Conservation (phyloP, 2,888 invertebrate species). For the Oscheius sp. region DNA sequence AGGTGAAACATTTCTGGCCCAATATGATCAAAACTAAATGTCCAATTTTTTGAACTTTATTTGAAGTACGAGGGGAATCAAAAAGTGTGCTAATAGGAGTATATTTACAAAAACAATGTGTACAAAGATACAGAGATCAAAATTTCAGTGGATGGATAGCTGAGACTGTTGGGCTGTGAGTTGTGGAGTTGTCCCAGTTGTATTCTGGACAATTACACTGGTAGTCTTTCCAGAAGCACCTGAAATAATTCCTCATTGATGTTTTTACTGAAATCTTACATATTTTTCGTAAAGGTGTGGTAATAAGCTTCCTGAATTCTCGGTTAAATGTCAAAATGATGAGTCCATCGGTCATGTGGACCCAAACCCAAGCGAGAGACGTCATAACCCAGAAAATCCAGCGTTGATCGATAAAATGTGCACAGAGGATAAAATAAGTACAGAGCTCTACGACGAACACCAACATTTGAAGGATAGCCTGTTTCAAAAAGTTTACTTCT, state of each 20-base stretch:
- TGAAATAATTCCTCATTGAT: too few species aligned
- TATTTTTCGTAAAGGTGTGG: background rate
- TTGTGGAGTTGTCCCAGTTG: too few species aligned
- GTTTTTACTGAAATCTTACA: background rate
- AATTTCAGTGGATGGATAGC: too few species aligned
- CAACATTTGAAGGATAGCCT: conserved; percentile 41
- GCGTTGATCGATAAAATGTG: conserved; percentile 25
- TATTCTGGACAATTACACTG: too few species aligned
- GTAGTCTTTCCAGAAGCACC: background rate
- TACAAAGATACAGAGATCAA: too few species aligned
- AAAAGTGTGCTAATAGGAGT: too few species aligned
- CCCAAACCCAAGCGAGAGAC: conserved; percentile 42
- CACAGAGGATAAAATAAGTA: conserved; percentile 43
- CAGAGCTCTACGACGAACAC: conserved; percentile 48
- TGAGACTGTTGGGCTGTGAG: too few species aligned
- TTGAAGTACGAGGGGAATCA: too few species aligned
- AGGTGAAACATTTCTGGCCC: too few species aligned
- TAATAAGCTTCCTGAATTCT: conserved; percentile 2
- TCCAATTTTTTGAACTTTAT: too few species aligned
- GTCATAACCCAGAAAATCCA: conserved; percentile 43
- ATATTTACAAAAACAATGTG: too few species aligned
- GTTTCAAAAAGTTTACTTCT: conserved; percentile 32
- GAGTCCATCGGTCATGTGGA: conserved; percentile 42
- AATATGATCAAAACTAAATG: too few species aligned
- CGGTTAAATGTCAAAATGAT: background rate